phyloP scores from a whole-genome alignment of 2,113 vertebrate genomes.

The Ptychochromis oligacanthus region DNA sequence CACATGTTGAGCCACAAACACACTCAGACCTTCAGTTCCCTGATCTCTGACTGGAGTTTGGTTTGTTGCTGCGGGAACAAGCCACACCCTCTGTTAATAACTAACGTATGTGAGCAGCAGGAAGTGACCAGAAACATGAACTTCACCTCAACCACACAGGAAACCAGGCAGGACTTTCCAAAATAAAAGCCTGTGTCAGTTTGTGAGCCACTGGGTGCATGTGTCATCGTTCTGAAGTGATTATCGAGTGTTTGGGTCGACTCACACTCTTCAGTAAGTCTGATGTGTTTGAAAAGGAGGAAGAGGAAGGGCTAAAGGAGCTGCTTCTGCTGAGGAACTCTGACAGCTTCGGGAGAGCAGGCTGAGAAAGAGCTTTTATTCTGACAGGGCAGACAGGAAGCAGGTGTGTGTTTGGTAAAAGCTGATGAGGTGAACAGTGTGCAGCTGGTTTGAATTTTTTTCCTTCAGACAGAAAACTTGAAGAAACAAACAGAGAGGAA shows the following conservation, averaged over 20 bases:
- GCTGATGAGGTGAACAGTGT: neutral
- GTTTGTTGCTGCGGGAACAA: neutral
- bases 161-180: neutral
- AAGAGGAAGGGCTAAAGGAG: neutral
- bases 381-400: constrained; percentile 22
- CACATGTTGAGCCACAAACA: neutral
- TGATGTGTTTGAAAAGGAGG: neutral
- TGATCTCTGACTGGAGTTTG: neutral
- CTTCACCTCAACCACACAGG: neutral
- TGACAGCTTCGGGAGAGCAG: neutral
- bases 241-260: neutral
- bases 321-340: too few species aligned
- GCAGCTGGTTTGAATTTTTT: constrained; percentile 51
- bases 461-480: constrained; percentile 15
- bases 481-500: neutral
- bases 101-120: constrained; percentile 9
- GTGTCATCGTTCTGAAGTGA: neutral
- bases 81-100: constrained; percentile 9
- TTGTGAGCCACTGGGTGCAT: neutral
- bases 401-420: neutral
- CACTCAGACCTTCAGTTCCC: neutral
- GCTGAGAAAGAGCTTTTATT: constrained; percentile 1
- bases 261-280: too few species aligned
- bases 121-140: neutral
- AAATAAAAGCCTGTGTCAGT: neutral